Evolutionary conservation across 2,888 invertebrate species (phyloP).

Genomic region (Cyrtodaria siliqua): DNA sequence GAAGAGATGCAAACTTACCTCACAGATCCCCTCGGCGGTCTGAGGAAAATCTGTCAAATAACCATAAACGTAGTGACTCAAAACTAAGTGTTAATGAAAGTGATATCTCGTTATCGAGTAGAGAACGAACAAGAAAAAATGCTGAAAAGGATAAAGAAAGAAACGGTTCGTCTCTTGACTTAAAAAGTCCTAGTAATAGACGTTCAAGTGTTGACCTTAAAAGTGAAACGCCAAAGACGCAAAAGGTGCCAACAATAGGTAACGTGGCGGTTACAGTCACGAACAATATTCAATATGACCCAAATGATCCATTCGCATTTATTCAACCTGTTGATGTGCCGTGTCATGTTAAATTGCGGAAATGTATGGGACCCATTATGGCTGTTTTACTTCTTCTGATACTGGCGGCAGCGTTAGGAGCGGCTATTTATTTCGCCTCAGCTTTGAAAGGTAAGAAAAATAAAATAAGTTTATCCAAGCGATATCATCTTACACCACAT

Average conservation of each 20-base stretch:
- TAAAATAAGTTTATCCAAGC: too few species aligned
- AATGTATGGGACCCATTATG: slow-evolving; percentile 70
- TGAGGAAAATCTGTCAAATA: slow-evolving; percentile 10
- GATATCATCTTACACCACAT: too few species aligned
- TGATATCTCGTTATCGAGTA: slow-evolving; percentile 43
- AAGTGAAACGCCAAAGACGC: slow-evolving; percentile 21
- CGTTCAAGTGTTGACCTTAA: slow-evolving; percentile 48
- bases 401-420: slow-evolving; percentile 73
- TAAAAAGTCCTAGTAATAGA: slow-evolving; percentile 4
- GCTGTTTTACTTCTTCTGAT: slow-evolving; percentile 71
- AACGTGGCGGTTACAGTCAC: slow-evolving; percentile 64
- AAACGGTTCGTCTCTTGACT: slow-evolving; percentile 44
- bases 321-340: slow-evolving; percentile 70
- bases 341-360: slow-evolving; percentile 63
- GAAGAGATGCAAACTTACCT: too few species aligned
- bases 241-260: slow-evolving; percentile 42
- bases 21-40: too few species aligned
- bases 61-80: slow-evolving; percentile 30
- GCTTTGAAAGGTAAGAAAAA: slow-evolving; percentile 79
- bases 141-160: slow-evolving; percentile 12
- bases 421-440: slow-evolving; percentile 78
- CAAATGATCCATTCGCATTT: slow-evolving; percentile 69
- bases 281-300: slow-evolving; percentile 59
- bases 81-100: slow-evolving; percentile 57
- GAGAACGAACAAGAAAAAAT: slow-evolving; percentile 33